Base-by-base conservation (phyloP, 2,797 vertebrate species). In the Phaenicophaeus curvirostris region DNA sequence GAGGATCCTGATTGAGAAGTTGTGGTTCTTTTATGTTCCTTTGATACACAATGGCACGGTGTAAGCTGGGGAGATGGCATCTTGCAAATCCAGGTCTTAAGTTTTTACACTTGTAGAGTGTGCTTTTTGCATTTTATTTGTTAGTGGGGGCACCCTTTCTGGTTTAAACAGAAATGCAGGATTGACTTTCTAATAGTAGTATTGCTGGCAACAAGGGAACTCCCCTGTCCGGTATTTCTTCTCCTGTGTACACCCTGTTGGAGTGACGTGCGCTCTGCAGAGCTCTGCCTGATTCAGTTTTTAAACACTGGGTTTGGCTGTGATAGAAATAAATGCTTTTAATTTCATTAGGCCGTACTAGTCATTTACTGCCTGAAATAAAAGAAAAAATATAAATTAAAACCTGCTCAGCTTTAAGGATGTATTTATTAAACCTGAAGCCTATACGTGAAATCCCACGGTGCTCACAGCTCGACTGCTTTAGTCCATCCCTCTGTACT, bases 361-460 rank as follows among this genome's bases (percentile, higher is more conserved):
- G 68, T 76, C 23, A 50, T 15, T 63, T 73, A 62, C 44, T 79
- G 48, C 74, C 50, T 91, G 65, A 85, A 85, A 69, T 58, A 2
- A 68, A 85, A 79, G 37, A 4, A 87, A 39, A 67, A 92, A 42
- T 57, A 67, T 18, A 74, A 86, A 81, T 86, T 58, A 66, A 71
- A 89, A 46, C 24, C 17, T 76, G 9, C 57, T 55, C 51, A 44
- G 11, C 53, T 89, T 63, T 54, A 57, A 7, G 21, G 53, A 3
- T 27, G 15, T 46, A 15, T 90, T 76, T 72, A 35, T 73, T 88
- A 95, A 88, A 84, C 30, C 18, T 57, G 76, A 69, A 73, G 11
- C 21, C 46, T 48, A 46, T 48, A 23, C 21, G 11, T 48, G 21
- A 23, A 48, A 48, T 48, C 21, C 21, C 19, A 23, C 23, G 46